These are phyloP conservation scores for Acinonyx jubatus DNA, from an alignment of 2,113 vertebrate species.

Conservation along the genomic window DNA sequence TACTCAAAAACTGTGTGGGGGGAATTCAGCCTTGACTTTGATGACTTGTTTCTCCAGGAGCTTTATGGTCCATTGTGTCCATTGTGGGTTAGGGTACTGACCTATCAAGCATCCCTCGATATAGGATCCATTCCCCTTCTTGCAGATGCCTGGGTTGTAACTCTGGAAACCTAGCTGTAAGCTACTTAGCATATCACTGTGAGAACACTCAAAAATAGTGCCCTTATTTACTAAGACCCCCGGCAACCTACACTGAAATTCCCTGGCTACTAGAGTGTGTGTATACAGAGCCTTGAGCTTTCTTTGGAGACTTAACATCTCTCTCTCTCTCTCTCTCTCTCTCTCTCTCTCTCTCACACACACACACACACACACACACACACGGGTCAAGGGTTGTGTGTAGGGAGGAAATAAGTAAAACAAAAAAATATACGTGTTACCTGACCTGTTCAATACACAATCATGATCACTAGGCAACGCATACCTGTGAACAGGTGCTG, in stretches of 20 bases:
- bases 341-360: neutral
- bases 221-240: neutral
- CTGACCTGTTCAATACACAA: neutral
- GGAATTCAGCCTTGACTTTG: neutral
- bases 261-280: neutral
- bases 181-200: neutral
- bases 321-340: neutral
- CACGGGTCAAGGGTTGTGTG: neutral
- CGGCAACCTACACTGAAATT: neutral
- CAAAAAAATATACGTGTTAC: neutral
- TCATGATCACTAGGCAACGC: neutral
- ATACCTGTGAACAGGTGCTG: conserved; percentile 14
- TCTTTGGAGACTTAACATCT: neutral
- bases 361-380: neutral
- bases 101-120: neutral
- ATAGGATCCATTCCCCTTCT: neutral
- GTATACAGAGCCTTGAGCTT: neutral
- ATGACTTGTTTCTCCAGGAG: neutral
- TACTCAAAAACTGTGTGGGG: neutral
- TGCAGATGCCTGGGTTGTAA: neutral
- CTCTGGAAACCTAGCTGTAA: neutral
- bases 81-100: neutral
- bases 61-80: neutral
- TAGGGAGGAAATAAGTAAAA: neutral
- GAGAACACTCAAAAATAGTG: neutral